Evolutionary conservation across 2,113 vertebrate genomes (phyloP).

Genomic region (Eulemur rufifrons): DNA sequence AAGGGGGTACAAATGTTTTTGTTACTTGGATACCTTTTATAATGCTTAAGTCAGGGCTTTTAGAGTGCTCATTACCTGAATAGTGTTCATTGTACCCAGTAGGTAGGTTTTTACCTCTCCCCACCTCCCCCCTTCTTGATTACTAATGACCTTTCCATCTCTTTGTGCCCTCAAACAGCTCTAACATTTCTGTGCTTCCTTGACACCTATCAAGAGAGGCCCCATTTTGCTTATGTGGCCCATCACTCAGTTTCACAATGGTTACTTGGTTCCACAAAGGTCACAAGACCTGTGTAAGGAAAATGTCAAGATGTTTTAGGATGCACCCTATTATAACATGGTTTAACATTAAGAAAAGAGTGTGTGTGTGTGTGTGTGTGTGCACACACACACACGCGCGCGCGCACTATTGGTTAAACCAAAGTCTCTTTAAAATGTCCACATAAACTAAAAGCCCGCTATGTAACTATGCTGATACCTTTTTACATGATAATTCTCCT

Average conservation of each 20-base stretch:
- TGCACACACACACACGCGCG: neutral
- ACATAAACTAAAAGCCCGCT: conserved; percentile 40
- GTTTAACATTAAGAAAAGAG: conserved; percentile 28
- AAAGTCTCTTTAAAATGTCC: conserved; percentile 13
- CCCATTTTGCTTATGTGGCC: neutral
- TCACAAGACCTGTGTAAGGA: neutral
- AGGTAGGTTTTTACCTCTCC: too few relatives aligned
- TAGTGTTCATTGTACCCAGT: too few relatives aligned
- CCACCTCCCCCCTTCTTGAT: too few relatives aligned
- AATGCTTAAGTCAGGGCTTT: too few relatives aligned
- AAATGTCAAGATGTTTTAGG: conserved; percentile 30
- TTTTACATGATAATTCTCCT: conserved; percentile 6
- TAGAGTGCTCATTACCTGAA: too few relatives aligned
- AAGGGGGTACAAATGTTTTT: too few relatives aligned
- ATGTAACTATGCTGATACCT: neutral
- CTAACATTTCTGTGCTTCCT: neutral
- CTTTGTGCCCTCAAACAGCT: neutral
- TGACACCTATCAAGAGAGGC: neutral
- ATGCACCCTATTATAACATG: neutral
- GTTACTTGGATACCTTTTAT: too few relatives aligned
- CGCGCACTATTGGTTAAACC: neutral
- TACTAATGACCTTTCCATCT: too few relatives aligned
- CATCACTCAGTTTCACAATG: neutral
- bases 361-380: neutral
- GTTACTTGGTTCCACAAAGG: neutral